Evolutionary conservation across 1,140 invertebrate species (phyloP).

Genomic region (Linepithema humile): DNA sequence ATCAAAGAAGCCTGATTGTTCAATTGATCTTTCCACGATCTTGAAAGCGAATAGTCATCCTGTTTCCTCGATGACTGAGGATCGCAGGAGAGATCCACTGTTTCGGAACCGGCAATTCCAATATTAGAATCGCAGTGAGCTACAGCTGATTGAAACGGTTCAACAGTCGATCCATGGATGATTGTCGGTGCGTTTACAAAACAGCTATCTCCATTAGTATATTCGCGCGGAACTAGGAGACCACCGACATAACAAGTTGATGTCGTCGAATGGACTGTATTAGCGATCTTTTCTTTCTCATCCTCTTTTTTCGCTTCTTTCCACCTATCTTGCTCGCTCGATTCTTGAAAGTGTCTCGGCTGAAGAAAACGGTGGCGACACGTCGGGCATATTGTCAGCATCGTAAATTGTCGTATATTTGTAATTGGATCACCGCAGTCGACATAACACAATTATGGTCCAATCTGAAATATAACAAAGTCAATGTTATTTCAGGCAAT

Average conservation of each 20-base stretch:
- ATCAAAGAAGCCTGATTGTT: constrained; percentile 7
- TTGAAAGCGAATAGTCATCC: background rate
- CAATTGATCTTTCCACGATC: background rate
- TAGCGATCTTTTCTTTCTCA: background rate
- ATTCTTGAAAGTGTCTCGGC: constrained; percentile 71
- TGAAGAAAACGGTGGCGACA: constrained; percentile 87
- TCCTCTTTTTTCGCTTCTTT: background rate
- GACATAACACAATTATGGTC: constrained; percentile 36
- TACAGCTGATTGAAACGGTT: constrained; percentile 56
- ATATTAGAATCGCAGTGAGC: background rate
- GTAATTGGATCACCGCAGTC: background rate
- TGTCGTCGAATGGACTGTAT: background rate
- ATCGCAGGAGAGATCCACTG: background rate
- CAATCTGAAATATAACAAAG: constrained; percentile 54
- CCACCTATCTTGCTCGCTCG: constrained; percentile 36
- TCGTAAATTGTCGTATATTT: constrained; percentile 24
- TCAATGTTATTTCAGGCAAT: too few relatives aligned
- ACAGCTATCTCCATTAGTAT: constrained; percentile 65
- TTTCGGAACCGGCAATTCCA: background rate
- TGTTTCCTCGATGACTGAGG: background rate
- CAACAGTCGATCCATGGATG: constrained; percentile 67
- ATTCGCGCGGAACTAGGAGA: constrained; percentile 68
- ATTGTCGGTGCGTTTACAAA: constrained; percentile 76
- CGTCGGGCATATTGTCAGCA: constrained; percentile 86
- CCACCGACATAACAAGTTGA: constrained; percentile 65